Evolutionary conservation across 2,113 vertebrate genomes (phyloP), one percentile per base, ranked within the genome.

Genomic region (Chamaetylas fuelleborni): DNA sequence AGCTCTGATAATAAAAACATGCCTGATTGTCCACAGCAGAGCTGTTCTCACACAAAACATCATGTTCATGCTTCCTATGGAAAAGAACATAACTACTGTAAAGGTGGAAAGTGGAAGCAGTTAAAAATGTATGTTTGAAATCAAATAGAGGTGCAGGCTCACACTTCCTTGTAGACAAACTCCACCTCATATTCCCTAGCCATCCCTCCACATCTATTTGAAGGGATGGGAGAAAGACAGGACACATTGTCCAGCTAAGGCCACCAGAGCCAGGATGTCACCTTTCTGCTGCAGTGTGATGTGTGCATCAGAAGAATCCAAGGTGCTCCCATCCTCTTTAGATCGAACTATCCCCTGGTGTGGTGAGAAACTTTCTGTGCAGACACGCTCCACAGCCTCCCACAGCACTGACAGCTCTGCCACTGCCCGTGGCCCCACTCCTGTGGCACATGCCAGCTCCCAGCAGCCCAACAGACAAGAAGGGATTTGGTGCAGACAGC

Each of bases 261-360:
- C 9, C 66, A 61, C n/a, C n/a, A 19, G n/a, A 62, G 12, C 15
- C 53, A 79, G 48, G 34, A 31, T 42, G 18, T 76, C 53, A 61
- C 14, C n/a, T 42, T 40, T 36, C 42, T 79, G 8, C 54, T 72
- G 31, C 17, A 34, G 31, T 34, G 43, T 51, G 47, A 9, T 54
- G 22, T 40, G 61, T 48, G 28, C 29, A 47, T 23, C 51, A 42
- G 51, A 74, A 40, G n/a, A 92, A 64, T 24, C 19, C 65, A 51
- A 50, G 13, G 31, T 19, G 26, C 24, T 33, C 51, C 67, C 1
- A 0, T 51, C 70, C 58, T 50, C 73, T 77, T 33, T 8, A 22
- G 31, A 38, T 34, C n/a, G 12, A 61, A 47, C 28, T 31, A 3
- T 69, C 2, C 0, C 28, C 26, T 2, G 8, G 3, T 2, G 6